Percentiles rank a stretch among this genome's conserved stretches.
Evolutionary conservation across 2,888 invertebrate genomes (phyloP).

Genomic region (Epinotia brunnichana): DNA sequence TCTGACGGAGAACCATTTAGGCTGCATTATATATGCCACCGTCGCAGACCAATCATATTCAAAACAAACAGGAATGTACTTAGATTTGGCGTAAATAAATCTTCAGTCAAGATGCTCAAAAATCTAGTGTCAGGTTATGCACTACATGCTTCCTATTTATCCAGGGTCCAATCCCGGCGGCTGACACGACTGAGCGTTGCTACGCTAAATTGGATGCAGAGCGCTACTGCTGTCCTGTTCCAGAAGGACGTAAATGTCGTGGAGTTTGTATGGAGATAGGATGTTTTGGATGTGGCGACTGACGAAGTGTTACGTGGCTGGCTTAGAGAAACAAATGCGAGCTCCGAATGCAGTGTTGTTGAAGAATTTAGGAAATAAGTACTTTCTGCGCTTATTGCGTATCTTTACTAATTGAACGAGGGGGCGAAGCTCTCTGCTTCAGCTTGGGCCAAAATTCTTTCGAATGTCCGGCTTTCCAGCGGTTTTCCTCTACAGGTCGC

Average conservation of each 20-base stretch:
- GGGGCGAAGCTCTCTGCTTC: too few species aligned
- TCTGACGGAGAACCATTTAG: too few species aligned
- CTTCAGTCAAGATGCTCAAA: too few species aligned
- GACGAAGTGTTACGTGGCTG: not conserved
- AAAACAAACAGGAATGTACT: too few species aligned
- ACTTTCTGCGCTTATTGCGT: not conserved
- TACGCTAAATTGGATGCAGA: conserved; percentile 4
- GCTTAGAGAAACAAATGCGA: conserved; percentile 7
- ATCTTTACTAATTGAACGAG: not conserved
- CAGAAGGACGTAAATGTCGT: not conserved
- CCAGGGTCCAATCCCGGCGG: not conserved
- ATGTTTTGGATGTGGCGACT: not conserved
- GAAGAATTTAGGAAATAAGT: not conserved
- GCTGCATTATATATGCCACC: too few species aligned
- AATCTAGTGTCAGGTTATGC: not conserved
- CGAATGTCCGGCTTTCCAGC: too few species aligned
- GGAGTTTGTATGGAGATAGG: not conserved
- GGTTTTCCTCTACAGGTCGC: too few species aligned
- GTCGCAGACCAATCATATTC: too few species aligned
- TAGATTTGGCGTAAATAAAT: too few species aligned
- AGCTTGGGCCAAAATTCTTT: too few species aligned
- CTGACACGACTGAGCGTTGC: not conserved
- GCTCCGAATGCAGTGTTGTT: not conserved
- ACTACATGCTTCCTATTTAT: not conserved
- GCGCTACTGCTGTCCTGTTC: not conserved